Evolutionary conservation across 2,113 vertebrate genomes (phyloP).

Genomic region (Vidua macroura): DNA sequence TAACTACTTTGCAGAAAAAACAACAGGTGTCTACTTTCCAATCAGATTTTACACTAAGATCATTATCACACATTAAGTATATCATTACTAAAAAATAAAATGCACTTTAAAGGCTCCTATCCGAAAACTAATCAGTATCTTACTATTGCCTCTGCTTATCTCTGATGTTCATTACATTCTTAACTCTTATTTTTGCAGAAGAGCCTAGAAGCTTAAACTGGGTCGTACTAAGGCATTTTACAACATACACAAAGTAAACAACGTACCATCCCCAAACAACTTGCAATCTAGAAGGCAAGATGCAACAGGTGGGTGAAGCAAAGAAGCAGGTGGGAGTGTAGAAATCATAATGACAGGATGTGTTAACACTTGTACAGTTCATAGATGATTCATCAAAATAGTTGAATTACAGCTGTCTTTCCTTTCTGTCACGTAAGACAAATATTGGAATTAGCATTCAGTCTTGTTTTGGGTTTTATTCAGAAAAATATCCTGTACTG

Average conservation of each 20-base stretch:
- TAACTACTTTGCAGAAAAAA: constrained; percentile 27
- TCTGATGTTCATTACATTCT: background rate
- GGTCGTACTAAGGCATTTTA: background rate
- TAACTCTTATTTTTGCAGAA: background rate
- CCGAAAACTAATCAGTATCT: background rate
- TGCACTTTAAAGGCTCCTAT: background rate
- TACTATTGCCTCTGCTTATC: constrained; percentile 18
- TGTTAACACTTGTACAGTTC: constrained; percentile 50
- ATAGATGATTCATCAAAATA: constrained; percentile 47
- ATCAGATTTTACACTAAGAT: constrained; percentile 51
- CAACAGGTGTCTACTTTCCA: constrained; percentile 48
- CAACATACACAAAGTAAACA: constrained; percentile 23
- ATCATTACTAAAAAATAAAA: constrained; percentile 39
- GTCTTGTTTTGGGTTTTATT: background rate
- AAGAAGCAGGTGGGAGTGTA: constrained; percentile 44
- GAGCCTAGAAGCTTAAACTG: background rate
- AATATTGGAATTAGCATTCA: background rate
- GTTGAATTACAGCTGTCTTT: background rate
- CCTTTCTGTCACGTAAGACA: background rate
- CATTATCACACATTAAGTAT: constrained; percentile 23
- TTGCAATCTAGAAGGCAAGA: constrained; percentile 52
- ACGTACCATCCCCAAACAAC: background rate
- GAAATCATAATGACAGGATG: constrained; percentile 39
- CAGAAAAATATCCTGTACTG: background rate
- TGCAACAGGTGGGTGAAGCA: constrained; percentile 56